A percentile compares a stretch with the other conserved stretches of the same genome.
phyloP scores from a whole-genome alignment of 1,140 invertebrate genomes.

The Ooceraea biroi region DNA sequence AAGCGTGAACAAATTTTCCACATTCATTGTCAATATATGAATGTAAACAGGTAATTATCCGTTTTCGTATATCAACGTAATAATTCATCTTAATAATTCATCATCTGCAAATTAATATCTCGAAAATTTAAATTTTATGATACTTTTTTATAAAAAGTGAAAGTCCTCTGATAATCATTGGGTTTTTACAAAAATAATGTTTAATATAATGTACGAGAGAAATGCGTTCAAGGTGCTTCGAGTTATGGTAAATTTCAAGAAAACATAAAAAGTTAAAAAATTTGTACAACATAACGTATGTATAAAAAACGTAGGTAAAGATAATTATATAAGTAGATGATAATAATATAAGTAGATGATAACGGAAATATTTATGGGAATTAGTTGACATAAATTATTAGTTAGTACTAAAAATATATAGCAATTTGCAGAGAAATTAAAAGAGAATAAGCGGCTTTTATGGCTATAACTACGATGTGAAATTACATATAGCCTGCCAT shows the following conservation, averaged over 20 bases:
- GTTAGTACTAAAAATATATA: neutral
- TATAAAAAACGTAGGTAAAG: neutral
- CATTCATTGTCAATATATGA: neutral
- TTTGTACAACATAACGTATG: neutral
- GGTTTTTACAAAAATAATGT: neutral
- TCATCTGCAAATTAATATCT: neutral
- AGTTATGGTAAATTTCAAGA: neutral
- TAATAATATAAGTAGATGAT: neutral
- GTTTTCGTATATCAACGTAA: too few species aligned
- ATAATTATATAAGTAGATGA: neutral
- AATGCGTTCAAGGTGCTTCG: neutral
- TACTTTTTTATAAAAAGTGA: neutral
- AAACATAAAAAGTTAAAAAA: neutral
- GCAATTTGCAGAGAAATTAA: slow-evolving; percentile 1
- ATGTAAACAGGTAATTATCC: neutral
- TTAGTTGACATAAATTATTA: neutral
- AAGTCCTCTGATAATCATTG: neutral
- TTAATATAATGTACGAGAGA: neutral
- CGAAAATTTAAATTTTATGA: neutral
- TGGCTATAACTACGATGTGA: neutral
- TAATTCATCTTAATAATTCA: too few species aligned
- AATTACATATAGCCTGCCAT: neutral
- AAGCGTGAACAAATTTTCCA: neutral
- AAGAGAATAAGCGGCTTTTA: neutral
- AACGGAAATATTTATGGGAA: neutral